Evolutionary conservation across 2,888 invertebrate species (phyloP).

Genomic region (Hydroisotoma schaefferi): DNA sequence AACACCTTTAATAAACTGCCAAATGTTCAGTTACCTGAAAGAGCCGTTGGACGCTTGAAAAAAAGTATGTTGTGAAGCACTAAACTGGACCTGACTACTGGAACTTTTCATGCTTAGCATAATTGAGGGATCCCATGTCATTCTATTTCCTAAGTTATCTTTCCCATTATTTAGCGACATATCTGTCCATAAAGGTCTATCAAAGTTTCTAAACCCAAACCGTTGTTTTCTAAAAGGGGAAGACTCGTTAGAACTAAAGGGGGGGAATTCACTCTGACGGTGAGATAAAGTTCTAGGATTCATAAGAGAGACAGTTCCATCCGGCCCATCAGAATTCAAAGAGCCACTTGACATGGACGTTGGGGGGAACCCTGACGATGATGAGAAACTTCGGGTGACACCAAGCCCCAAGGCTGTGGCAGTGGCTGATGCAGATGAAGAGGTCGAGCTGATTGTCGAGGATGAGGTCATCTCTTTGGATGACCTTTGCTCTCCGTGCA

Average conservation of each 20-base stretch:
- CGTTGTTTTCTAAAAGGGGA: constrained; percentile 40
- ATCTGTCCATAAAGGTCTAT: constrained; percentile 47
- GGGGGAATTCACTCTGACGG: constrained; percentile 27
- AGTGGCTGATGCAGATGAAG: constrained; percentile 6
- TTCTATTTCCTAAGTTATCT: constrained; percentile 30
- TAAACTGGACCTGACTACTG: constrained; percentile 42
- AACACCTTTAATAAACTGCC: neutral
- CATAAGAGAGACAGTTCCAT: constrained; percentile 21
- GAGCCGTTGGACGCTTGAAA: constrained; percentile 36
- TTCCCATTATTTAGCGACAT: constrained; percentile 27
- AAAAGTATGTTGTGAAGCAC: constrained; percentile 44
- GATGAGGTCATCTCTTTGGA: constrained; percentile 14
- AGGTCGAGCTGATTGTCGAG: constrained; percentile 5
- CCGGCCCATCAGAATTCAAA: constrained; percentile 19
- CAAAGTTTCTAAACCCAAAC: constrained; percentile 47
- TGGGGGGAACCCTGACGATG: constrained; percentile 39
- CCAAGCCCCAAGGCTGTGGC: constrained; percentile 27
- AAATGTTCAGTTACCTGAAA: constrained; percentile 21
- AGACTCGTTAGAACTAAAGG: constrained; percentile 10
- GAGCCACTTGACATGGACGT: constrained; percentile 27
- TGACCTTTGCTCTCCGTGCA: constrained; percentile 10
- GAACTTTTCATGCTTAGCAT: constrained; percentile 32
- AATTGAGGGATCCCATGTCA: constrained; percentile 46
- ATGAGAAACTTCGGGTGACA: constrained; percentile 45
- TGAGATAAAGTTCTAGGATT: constrained; percentile 23